Percentiles rank a stretch among this genome's conserved stretches.
Conservation (phyloP, 1,140 invertebrate genomes). For the Aphis gossypii region DNA sequence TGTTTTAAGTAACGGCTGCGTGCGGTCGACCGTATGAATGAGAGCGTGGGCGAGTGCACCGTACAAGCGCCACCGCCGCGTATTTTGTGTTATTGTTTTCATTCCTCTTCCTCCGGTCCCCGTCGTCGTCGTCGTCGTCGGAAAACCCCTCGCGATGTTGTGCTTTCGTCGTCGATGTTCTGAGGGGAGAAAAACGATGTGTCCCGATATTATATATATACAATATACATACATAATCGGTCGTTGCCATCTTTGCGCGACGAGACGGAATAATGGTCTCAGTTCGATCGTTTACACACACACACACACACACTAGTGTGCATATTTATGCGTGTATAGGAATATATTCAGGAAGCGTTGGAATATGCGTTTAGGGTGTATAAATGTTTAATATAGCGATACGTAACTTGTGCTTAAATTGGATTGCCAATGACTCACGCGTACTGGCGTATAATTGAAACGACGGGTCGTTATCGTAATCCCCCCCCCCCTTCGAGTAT, state of each 20-base stretch:
- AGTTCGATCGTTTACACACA: slow-evolving; percentile 6
- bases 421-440: slow-evolving; percentile 31
- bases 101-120: neutral
- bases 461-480: neutral
- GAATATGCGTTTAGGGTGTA: neutral
- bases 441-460: slow-evolving; percentile 1
- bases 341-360: neutral
- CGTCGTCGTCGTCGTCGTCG: neutral
- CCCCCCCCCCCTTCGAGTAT: neutral
- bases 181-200: neutral
- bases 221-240: slow-evolving; percentile 30
- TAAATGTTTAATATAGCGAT: neutral
- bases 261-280: slow-evolving; percentile 12
- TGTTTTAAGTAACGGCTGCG: slow-evolving; percentile 54
- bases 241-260: slow-evolving; percentile 19
- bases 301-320: neutral
- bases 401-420: neutral
- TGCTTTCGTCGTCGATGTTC: neutral
- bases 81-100: slow-evolving; percentile 36
- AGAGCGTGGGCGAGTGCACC: neutral
- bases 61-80: slow-evolving; percentile 21
- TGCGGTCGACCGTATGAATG: slow-evolving; percentile 8
- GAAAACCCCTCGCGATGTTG: neutral
- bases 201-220: neutral
- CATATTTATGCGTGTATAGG: neutral